phyloP scores from a whole-genome alignment of 2,113 vertebrate genomes.

The Erythrocebus patas region DNA sequence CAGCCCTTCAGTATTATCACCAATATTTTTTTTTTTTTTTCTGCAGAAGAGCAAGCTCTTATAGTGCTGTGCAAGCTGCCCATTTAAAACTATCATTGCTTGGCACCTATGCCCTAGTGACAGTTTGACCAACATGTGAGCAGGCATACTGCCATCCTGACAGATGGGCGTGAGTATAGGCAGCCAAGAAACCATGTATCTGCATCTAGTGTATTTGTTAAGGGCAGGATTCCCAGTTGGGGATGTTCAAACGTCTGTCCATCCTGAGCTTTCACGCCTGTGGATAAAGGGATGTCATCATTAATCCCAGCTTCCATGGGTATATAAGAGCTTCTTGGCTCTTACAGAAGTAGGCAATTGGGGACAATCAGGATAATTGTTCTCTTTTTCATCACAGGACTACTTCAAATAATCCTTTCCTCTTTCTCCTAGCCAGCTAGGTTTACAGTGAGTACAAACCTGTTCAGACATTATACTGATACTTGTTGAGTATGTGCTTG shows the following conservation, averaged over 20 bases:
- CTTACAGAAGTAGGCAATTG: constrained; percentile 46
- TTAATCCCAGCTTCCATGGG: constrained; percentile 67
- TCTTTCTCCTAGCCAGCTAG: not conserved
- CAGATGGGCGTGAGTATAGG: constrained; percentile 82
- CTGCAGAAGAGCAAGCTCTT: constrained; percentile 71
- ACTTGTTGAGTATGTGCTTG: not conserved
- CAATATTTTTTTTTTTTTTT: constrained; percentile 66
- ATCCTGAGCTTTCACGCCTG: constrained; percentile 81
- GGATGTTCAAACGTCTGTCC: constrained; percentile 84
- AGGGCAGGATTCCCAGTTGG: constrained; percentile 84
- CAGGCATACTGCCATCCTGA: constrained; percentile 83
- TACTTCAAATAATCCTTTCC: constrained; percentile 40
- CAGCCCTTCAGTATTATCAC: constrained; percentile 63
- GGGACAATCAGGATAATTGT: constrained; percentile 57
- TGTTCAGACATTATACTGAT: not conserved
- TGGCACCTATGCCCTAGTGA: constrained; percentile 86
- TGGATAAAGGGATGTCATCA: constrained; percentile 76
- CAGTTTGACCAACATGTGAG: constrained; percentile 87
- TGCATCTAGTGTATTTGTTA: constrained; percentile 84
- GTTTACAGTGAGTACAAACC: not conserved
- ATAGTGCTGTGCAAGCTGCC: constrained; percentile 77
- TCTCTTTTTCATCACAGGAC: constrained; percentile 40
- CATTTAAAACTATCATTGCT: constrained; percentile 83
- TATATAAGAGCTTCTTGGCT: constrained; percentile 62
- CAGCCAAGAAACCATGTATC: constrained; percentile 85